These are phyloP conservation scores for Strix uralensis DNA, from an alignment of 2,113 vertebrate genomes.

Conservation along the genomic window DNA sequence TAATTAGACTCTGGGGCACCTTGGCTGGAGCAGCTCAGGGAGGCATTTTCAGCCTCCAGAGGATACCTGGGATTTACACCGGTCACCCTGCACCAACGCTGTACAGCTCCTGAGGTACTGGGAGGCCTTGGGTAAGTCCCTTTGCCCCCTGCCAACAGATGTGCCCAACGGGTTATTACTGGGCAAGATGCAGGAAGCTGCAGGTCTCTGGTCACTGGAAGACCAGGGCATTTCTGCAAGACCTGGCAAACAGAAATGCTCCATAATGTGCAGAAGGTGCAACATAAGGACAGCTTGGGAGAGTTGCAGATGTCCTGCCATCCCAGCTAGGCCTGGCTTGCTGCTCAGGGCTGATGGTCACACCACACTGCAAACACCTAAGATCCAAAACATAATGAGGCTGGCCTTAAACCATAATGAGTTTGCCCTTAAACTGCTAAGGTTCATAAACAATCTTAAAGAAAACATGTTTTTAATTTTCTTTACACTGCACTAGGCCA, in stretches of 20 bases:
- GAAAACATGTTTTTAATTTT: not conserved
- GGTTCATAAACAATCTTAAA: not conserved
- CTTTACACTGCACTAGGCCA: not conserved
- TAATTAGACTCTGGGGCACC: not conserved
- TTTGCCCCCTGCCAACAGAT: not conserved
- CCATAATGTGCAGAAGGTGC: rapidly evolving
- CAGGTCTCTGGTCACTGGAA: not conserved
- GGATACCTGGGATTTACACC: not conserved
- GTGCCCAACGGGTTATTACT: not conserved
- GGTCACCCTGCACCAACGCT: not conserved
- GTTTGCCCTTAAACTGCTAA: not conserved
- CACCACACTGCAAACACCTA: not conserved
- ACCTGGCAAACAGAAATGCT: not conserved
- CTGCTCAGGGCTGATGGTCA: not conserved
- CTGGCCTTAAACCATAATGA: not conserved
- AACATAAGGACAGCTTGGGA: not conserved
- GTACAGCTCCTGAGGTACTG: not conserved
- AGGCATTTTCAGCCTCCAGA: not conserved
- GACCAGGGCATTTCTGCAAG: not conserved
- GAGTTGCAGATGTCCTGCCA: not conserved
- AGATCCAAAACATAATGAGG: not conserved
- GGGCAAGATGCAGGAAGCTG: not conserved
- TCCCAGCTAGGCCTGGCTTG: not conserved
- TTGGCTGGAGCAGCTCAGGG: not conserved
- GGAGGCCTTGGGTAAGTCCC: not conserved